Evolutionary conservation across 2,888 invertebrate species (phyloP), one percentile per base, ranked within the genome.

Genomic region (Megamerina dolium): DNA sequence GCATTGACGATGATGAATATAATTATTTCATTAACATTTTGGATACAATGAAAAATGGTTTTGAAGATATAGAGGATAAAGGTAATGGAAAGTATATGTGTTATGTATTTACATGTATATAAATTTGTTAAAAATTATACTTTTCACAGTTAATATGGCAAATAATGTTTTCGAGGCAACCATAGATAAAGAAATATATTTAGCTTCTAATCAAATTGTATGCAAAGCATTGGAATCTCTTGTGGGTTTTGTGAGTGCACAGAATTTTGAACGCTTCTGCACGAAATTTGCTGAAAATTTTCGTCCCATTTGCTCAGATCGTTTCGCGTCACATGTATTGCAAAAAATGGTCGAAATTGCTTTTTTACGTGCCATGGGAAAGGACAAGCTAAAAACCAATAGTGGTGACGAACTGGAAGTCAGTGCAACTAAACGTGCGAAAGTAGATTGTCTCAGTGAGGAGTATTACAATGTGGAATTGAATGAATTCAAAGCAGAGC

Each of bases 181-280:
- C 0, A 74, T 76, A 49, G 80, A 76, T 0, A 77, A 82, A 49
- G 90, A 90, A 69, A 68, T 87, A 0, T 78, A 84, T 30, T 77
- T 83, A 30, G 77, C 84, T 0, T 81, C 82, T 5, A 91, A 91
- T 70, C 89, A 90, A 68, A 75, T 90, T 1, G 87, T 86, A 0
- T 87, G 85, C 37, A 74, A 86, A 52, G 82, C 85, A 0, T 72
- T 91, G 2, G 90, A 91, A 60, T 74, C 78, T n/a, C 70, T 90
- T 0, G 66, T 90, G 1, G 83, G 84, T 1, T 82, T 78, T 48
- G 79, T 83, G 2, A 78, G 77, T 46, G 74, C 80, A 1, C 75
- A 77, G 37, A 76, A 78, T 42, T 64, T 90, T 13, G 76, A 82
- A 49, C 73, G 79, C 4, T 84, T 79, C 57, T 77, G 81, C 13